Base-by-base conservation (phyloP, 2,113 vertebrate genomes). In the Glaucomys volans region DNA sequence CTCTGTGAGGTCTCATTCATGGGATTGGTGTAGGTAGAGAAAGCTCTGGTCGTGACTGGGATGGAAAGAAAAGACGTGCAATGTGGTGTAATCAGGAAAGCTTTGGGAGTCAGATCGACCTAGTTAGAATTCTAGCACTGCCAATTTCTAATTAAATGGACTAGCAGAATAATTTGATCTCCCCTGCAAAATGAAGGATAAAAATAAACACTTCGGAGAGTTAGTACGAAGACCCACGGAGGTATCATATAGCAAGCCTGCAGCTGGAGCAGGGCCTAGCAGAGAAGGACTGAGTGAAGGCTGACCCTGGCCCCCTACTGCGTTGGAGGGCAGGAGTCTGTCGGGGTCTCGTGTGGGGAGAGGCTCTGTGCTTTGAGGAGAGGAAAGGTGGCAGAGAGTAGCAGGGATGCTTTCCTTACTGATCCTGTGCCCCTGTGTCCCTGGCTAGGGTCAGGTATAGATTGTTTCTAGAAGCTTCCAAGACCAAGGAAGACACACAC, bases 101-200 rank as follows among this genome's bases (percentile, higher is more conserved):
- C 64, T 85, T 67, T 71, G 35, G 75, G 74, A 95, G 52, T 90
- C 76, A 90, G 52, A 50, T 12, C 2, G 1, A 81, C 76, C 74
- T 74, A 77, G n/a, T 62, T 71, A 71, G 47, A 44, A 97, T 57
- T 92, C 95, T 71, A 84, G 50, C 40, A 96, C 93, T 75, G 62
- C 81, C 67, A 69, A 69, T 40, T 77, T 67, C 22, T 92, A 93
- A 91, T 85, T 87, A 97, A 93, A 90, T 75, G 35, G 52, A 67
- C 92, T 64, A 69, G 35, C 30, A 95, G 77, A 76, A 87, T 93
- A 91, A 96, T 91, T 80, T 81, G 16, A 90, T 94, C 77, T 93
- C 52, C 76, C 44, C 52, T 89, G 11, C 57, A 96, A 97, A 95
- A 87, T 44, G 30, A 92, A 32, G 76, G 20, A 66, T 67, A 95